Percentiles rank a stretch among this genome's conserved stretches.
Conservation (phyloP, 2,888 invertebrate genomes). For the Icerya purchasi region DNA sequence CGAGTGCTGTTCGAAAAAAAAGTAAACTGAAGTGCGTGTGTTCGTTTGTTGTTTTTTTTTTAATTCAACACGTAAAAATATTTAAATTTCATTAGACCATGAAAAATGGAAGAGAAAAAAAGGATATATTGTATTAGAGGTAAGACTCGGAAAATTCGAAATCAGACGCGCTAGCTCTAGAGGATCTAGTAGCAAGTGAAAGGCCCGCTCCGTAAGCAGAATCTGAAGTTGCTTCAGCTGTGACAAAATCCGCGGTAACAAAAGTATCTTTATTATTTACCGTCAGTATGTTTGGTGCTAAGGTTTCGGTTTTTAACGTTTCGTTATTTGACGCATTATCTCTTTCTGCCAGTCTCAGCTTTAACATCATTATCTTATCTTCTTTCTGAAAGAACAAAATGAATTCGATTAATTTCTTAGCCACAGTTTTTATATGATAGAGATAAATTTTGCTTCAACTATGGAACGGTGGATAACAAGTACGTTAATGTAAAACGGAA, state of each 20-base stretch:
- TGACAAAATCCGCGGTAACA: conserved; percentile 51
- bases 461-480: no score
- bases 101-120: background rate
- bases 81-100: no score
- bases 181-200: conserved; percentile 55
- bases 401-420: no score
- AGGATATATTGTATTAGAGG: conserved; percentile 30
- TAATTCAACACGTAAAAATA: no score
- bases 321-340: conserved; percentile 37
- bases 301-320: conserved; percentile 21
- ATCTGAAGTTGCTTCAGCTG: conserved; percentile 56
- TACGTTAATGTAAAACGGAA: no score
- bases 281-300: conserved; percentile 12
- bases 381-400: conserved; percentile 51
- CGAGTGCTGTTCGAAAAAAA: background rate
- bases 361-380: conserved; percentile 61
- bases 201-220: conserved; percentile 49
- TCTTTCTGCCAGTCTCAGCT: conserved; percentile 57
- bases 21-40: no score
- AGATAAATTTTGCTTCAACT: no score
- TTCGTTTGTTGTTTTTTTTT: no score
- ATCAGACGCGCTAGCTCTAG: conserved; percentile 64
- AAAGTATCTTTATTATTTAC: conserved; percentile 37
- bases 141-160: conserved; percentile 76
- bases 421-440: no score